Evolutionary conservation across 2,888 invertebrate genomes (phyloP).

Genomic region (Aphodius sticticus): DNA sequence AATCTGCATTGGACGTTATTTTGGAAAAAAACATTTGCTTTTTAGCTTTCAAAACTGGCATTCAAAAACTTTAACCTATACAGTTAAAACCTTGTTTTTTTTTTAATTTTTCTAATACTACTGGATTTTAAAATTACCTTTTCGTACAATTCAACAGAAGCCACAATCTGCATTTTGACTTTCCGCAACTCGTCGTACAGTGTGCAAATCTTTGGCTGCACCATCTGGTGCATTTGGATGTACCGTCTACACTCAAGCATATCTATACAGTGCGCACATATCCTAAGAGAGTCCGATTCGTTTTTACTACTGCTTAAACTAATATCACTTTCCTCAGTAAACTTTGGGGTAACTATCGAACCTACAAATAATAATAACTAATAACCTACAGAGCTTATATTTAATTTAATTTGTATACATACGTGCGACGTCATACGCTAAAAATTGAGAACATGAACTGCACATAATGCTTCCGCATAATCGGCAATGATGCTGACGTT

Average conservation of each 20-base stretch:
- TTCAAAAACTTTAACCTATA: not conserved
- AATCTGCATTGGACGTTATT: no score
- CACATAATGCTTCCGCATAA: slow-evolving; percentile 95
- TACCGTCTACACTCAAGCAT: slow-evolving; percentile 80
- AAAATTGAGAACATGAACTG: slow-evolving; percentile 87
- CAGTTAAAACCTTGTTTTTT: no score
- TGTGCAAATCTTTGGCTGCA: slow-evolving; percentile 80
- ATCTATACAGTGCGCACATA: slow-evolving; percentile 81
- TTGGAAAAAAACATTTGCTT: not conserved
- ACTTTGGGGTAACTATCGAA: slow-evolving; percentile 41
- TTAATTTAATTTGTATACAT: slow-evolving; percentile 55
- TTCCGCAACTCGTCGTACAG: slow-evolving; percentile 85
- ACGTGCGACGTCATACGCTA: slow-evolving; percentile 82
- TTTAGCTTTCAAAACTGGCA: not conserved
- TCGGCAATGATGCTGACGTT: slow-evolving; percentile 95
- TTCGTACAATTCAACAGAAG: slow-evolving; percentile 71
- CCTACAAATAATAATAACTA: slow-evolving; percentile 36
- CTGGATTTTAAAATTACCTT: slow-evolving; percentile 59
- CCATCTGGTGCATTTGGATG: slow-evolving; percentile 82
- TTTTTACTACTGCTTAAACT: slow-evolving; percentile 22
- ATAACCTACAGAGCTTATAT: not conserved
- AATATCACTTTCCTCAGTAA: slow-evolving; percentile 31
- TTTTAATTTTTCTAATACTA: no score
- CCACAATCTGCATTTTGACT: slow-evolving; percentile 75
- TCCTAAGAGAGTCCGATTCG: slow-evolving; percentile 68